Percentiles rank a stretch among this genome's conserved stretches.
phyloP scores from a whole-genome alignment of 2,113 vertebrate species.

The Galeopterus variegatus region DNA sequence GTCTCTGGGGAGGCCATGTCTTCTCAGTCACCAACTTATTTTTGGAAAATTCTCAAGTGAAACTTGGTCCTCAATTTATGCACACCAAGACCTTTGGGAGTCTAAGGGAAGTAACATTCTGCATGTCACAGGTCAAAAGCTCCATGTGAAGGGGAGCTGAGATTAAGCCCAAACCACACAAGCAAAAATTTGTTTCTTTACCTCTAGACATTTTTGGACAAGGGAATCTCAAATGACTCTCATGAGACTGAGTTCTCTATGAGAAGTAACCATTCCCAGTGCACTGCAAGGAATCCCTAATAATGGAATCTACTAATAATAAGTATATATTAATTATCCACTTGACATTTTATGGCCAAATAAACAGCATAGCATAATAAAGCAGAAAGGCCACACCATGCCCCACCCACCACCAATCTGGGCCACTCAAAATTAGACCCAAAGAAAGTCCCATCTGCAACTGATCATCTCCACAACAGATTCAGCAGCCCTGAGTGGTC shows the following conservation, averaged over 20 bases:
- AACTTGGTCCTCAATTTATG: background rate
- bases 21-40: background rate
- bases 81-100: background rate
- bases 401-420: no score
- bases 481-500: no score
- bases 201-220: background rate
- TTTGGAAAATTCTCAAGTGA: constrained; percentile 30
- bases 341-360: constrained; percentile 20
- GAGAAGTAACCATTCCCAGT: constrained; percentile 1
- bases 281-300: background rate
- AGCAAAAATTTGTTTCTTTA: background rate
- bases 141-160: background rate
- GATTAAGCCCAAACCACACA: background rate
- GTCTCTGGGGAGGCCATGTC: background rate
- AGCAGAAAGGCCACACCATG: background rate
- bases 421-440: background rate
- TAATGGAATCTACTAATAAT: background rate
- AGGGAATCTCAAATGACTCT: background rate
- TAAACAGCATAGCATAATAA: background rate
- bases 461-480: background rate
- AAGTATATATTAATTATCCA: background rate
- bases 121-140: constrained; percentile 11
- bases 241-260: background rate
- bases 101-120: background rate
- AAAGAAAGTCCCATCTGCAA: background rate